Evolutionary conservation across 2,888 invertebrate genomes (phyloP).

Genomic region (Gastrophysa polygoni): DNA sequence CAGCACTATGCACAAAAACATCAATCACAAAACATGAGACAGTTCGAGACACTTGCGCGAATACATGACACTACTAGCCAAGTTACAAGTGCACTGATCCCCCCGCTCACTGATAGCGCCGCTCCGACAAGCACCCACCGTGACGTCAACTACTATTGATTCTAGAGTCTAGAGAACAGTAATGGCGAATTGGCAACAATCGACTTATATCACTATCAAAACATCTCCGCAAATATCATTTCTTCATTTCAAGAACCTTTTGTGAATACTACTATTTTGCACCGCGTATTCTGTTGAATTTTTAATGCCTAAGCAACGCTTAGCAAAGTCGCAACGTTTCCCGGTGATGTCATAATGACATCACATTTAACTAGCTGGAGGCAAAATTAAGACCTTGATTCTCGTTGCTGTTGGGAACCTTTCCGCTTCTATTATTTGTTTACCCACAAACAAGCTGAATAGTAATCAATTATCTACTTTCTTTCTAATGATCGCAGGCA

Average conservation of each 20-base stretch:
- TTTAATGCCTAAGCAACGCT: conserved; percentile 23
- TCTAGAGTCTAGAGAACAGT: conserved; percentile 51
- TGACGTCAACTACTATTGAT: conserved; percentile 60
- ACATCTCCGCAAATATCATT: neutral
- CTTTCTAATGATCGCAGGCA: neutral
- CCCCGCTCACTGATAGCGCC: conserved; percentile 57
- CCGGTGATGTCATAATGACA: conserved; percentile 62
- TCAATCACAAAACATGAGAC: conserved; percentile 57
- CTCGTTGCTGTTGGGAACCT: conserved; percentile 42
- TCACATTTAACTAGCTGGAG: conserved; percentile 58
- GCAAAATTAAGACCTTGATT: conserved; percentile 57
- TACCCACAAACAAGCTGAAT: conserved; percentile 21
- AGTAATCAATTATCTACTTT: conserved; percentile 7
- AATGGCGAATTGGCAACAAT: conserved; percentile 51
- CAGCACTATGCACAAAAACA: conserved; percentile 51
- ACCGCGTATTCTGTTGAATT: conserved; percentile 27
- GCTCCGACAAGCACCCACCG: conserved; percentile 50
- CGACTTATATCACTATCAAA: conserved; percentile 18
- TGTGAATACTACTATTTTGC: conserved; percentile 22
- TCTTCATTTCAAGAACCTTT: conserved; percentile 3
- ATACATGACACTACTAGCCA: conserved; percentile 60
- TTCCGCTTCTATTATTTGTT: conserved; percentile 39
- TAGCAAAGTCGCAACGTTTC: conserved; percentile 53
- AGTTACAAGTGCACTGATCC: conserved; percentile 59
- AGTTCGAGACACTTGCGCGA: conserved; percentile 58